These are phyloP conservation scores for Lasioglossum vierecki DNA, from an alignment of 2,888 invertebrate genomes.

Conservation along the genomic window DNA sequence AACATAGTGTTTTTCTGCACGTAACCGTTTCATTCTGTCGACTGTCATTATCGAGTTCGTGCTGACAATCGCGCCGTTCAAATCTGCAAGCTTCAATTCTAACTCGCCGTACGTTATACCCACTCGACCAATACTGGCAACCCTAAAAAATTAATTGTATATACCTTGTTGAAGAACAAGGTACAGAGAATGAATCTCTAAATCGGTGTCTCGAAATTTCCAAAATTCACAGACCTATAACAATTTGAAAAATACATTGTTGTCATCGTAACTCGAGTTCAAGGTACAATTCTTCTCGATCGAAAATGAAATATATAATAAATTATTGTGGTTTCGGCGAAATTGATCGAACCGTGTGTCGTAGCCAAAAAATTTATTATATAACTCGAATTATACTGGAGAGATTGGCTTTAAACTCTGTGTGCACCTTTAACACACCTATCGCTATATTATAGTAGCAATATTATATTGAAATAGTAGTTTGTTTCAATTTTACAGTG, in stretches of 20 bases:
- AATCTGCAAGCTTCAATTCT: constrained; percentile 45
- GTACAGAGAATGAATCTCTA: neutral
- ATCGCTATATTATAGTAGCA: neutral
- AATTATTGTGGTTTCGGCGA: too few relatives aligned
- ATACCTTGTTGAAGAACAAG: neutral
- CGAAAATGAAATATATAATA: too few relatives aligned
- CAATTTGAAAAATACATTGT: neutral
- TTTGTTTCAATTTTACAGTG: neutral
- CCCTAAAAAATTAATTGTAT: neutral
- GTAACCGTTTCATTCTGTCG: constrained; percentile 62
- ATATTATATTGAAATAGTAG: neutral
- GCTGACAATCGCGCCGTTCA: constrained; percentile 48
- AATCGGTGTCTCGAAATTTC: neutral
- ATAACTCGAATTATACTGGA: neutral
- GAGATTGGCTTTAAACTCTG: neutral
- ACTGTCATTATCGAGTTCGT: constrained; percentile 57
- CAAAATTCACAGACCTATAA: neutral
- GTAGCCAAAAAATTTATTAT: too few relatives aligned
- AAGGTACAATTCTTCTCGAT: too few relatives aligned
- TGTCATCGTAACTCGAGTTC: neutral
- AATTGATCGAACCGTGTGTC: too few relatives aligned
- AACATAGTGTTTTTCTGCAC: constrained; percentile 61
- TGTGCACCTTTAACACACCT: neutral
- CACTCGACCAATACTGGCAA: neutral
- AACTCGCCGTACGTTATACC: neutral